These are phyloP conservation scores for Cerceris ruficornis DNA, from an alignment of 2,888 invertebrate species.

Conservation along the genomic window DNA sequence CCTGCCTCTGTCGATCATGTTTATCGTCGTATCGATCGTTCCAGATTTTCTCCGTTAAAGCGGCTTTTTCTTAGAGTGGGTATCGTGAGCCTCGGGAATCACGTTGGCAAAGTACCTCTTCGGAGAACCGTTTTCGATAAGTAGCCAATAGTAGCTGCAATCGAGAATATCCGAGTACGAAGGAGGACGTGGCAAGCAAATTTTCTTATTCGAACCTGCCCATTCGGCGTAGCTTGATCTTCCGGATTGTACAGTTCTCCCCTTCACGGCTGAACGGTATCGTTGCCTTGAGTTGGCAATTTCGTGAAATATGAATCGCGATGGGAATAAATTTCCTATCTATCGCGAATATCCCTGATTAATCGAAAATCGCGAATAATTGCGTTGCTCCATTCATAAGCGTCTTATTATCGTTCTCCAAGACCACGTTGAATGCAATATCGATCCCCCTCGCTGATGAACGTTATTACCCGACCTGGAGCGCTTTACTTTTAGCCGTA, in stretches of 20 bases:
- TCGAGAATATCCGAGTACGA: not conserved
- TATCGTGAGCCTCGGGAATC: conserved; percentile 5
- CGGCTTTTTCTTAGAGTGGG: not conserved
- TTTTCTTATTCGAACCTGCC: not conserved
- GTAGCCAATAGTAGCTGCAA: not conserved
- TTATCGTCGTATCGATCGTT: conserved; percentile 16
- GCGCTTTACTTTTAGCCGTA: conserved; percentile 8
- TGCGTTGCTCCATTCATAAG: conserved; percentile 1
- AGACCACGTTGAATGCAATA: conserved; percentile 1
- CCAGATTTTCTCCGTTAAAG: conserved; percentile 23
- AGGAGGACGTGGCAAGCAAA: not conserved
- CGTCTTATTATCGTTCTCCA: not conserved
- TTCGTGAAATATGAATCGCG: conserved; percentile 6
- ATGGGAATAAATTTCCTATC: conserved; percentile 5
- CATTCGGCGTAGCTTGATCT: not conserved
- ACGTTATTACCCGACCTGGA: not conserved
- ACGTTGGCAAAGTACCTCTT: not conserved
- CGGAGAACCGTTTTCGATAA: conserved; percentile 11
- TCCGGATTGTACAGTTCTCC: not conserved
- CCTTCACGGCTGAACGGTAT: not conserved
- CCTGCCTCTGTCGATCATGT: conserved; percentile 59
- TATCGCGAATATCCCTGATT: conserved; percentile 1
- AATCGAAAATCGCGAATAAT: conserved; percentile 2
- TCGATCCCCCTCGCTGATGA: conserved; percentile 4
- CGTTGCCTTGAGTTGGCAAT: not conserved